These are phyloP conservation scores for Trematomus bernacchii DNA, from an alignment of 2,797 vertebrate genomes.

Conservation along the genomic window DNA sequence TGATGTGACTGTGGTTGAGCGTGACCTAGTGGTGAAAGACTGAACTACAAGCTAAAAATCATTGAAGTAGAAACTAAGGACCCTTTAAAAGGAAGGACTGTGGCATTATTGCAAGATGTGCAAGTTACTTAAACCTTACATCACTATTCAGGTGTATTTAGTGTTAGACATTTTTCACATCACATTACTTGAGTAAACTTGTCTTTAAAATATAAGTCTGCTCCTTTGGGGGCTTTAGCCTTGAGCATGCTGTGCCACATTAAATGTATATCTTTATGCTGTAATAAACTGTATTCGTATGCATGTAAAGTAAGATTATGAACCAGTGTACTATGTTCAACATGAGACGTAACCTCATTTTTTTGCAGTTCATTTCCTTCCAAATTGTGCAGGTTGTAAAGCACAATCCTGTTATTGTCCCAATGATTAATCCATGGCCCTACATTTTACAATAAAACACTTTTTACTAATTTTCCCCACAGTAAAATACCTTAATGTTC, in stretches of 20 bases:
- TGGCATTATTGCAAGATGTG: conserved; percentile 3
- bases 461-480: neutral
- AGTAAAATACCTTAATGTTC: neutral
- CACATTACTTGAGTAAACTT: no score
- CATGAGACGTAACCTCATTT: neutral
- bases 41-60: conserved; percentile 34
- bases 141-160: neutral
- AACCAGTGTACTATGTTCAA: conserved; percentile 1
- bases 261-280: neutral
- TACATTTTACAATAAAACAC: neutral
- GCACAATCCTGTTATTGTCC: neutral
- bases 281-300: conserved; percentile 33
- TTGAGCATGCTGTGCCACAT: neutral
- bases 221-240: neutral
- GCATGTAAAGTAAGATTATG: neutral
- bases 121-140: conserved; percentile 1
- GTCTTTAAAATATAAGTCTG: no score
- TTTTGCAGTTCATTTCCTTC: neutral
- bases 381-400: neutral
- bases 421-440: neutral
- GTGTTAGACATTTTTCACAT: neutral
- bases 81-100: neutral
- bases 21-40: conserved; percentile 59
- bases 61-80: neutral
- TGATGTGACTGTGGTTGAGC: conserved; percentile 16